These are phyloP conservation scores for Cryptocheilus praepositus DNA, from an alignment of 2,888 invertebrate species.

Conservation along the genomic window DNA sequence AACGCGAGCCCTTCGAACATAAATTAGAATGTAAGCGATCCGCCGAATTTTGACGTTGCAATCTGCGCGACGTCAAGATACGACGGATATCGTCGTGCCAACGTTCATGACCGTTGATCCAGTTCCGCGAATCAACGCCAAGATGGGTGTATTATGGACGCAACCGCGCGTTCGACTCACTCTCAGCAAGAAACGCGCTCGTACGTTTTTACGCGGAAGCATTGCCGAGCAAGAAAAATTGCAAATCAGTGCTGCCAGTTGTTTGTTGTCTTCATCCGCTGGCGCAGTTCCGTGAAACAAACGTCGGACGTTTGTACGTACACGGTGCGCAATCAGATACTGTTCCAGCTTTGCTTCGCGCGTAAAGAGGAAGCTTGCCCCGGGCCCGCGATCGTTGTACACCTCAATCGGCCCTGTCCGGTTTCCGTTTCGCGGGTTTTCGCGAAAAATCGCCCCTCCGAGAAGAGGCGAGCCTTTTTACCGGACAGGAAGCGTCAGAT, in stretches of 20 bases:
- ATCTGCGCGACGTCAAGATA: background rate
- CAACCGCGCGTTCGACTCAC: background rate
- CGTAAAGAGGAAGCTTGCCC: conserved; percentile 5
- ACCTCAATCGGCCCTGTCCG: background rate
- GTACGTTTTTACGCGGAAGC: too few relatives aligned
- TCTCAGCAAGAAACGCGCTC: conserved; percentile 5
- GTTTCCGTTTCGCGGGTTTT: conserved; percentile 12
- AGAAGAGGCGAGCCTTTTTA: too few relatives aligned
- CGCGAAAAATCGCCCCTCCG: background rate
- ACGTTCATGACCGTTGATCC: background rate
- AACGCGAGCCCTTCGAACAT: too few relatives aligned
- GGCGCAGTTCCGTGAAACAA: conserved; percentile 18
- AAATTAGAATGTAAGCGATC: too few relatives aligned
- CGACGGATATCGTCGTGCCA: conserved; percentile 12
- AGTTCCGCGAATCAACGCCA: background rate
- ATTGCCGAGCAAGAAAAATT: background rate
- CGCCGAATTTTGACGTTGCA: background rate
- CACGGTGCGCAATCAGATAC: conserved; percentile 19
- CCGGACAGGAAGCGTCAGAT: too few relatives aligned
- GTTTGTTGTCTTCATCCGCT: conserved; percentile 25
- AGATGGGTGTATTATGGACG: conserved; percentile 9
- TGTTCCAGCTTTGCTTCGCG: conserved; percentile 3
- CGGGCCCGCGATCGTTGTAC: background rate
- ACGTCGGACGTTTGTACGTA: conserved; percentile 10
- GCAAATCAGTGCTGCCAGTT: conserved; percentile 5